Evolutionary conservation across 2,888 invertebrate genomes (phyloP), one percentile per base, ranked within the genome.

Genomic region (Agrotis ipsilon): DNA sequence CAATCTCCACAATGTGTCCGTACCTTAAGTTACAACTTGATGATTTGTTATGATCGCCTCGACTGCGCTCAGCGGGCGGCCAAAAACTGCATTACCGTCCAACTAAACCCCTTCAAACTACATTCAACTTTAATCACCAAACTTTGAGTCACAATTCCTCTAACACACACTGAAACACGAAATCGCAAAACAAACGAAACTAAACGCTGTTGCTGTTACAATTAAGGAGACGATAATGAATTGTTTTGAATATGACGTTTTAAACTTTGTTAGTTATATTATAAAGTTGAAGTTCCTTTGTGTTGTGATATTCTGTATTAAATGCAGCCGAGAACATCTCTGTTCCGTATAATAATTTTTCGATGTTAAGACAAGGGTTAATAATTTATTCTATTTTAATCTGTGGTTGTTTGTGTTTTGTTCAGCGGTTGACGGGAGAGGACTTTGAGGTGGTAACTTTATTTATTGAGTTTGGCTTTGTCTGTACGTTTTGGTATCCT

Each of bases 41-140:
- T 94, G 95, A 95, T 95, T 95, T 95, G 95, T 95, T 94, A 93
- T 94, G 94, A 94, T 94, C 94, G 90, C 94, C 89, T 87, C 88
- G 85, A 88, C 87, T 88, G 89, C 88, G 88, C 95, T 84, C 95
- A 91, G 92, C 94, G 91, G 94, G 95, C 89, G 93, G 90, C 91
- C 91, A 86, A 90, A 92, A 93, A 93, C 91, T 92, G 93, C 93
- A 93, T 92, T 91, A 88, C 90, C 88, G 87, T 86, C 80, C 75
- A 83, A 75, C 59, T 60, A 65, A 57, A 81, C 67, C 57, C 65
- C 19, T 74, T 24, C 86, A 89, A 86, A 82, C 85, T 45, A 90
- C 89, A 91, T 83, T 80, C 75, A 86, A 90, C 92, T 89, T 88
- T 93, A 90, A 76, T 0, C 0, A 43, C 48, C 9, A 72, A 82